Evolutionary conservation across 2,888 invertebrate genomes (phyloP).

Genomic region (Perdita meconis): DNA sequence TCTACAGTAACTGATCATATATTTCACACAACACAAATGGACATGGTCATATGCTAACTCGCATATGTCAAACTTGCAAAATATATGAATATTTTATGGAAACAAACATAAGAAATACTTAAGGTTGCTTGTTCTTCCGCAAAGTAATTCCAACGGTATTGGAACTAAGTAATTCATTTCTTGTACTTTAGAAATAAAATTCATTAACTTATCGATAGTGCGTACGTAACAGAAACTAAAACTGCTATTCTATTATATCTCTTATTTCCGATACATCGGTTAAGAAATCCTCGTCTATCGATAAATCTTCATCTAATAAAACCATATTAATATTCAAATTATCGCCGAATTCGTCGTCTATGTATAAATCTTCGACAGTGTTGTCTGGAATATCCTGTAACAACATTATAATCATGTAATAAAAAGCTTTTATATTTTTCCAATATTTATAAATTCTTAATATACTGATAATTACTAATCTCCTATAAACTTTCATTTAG

Average conservation of each 20-base stretch:
- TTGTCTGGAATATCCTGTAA: slow-evolving; percentile 70
- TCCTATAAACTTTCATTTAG: too few relatives aligned
- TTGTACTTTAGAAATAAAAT: slow-evolving; percentile 46
- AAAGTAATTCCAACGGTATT: slow-evolving; percentile 45
- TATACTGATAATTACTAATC: not conserved
- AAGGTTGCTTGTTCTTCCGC: slow-evolving; percentile 10
- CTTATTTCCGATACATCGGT: slow-evolving; percentile 67
- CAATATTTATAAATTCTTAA: not conserved
- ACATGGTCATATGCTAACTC: slow-evolving; percentile 22
- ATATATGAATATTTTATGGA: slow-evolving; percentile 48
- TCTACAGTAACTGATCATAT: slow-evolving; percentile 24
- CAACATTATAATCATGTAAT: slow-evolving; percentile 6
- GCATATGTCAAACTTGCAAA: slow-evolving; percentile 43
- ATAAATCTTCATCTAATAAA: slow-evolving; percentile 70
- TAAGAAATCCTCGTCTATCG: slow-evolving; percentile 70
- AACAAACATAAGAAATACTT: slow-evolving; percentile 44
- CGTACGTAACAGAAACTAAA: slow-evolving; percentile 20
- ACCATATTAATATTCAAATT: slow-evolving; percentile 77
- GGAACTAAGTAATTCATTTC: slow-evolving; percentile 38
- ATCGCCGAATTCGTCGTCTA: slow-evolving; percentile 79
- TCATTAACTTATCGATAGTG: slow-evolving; percentile 59
- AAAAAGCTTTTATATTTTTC: not conserved
- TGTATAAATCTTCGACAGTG: slow-evolving; percentile 77
- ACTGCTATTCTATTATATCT: slow-evolving; percentile 23
- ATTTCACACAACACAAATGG: slow-evolving; percentile 38